Conservation (phyloP, 2,888 invertebrate genomes). For the Stenolophus ochropezus region DNA sequence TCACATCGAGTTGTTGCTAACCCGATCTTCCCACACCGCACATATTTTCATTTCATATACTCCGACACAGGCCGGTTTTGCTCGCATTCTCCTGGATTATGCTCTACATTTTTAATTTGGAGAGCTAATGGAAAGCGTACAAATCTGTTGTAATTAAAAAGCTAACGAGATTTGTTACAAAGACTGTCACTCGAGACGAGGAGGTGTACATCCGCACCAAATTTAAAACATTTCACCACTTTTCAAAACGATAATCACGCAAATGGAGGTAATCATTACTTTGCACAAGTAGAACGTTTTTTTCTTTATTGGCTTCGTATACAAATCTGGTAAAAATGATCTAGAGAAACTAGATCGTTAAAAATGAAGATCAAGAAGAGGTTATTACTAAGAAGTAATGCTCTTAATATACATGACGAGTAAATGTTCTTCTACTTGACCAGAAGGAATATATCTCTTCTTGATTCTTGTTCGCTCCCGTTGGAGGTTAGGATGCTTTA, state of each 20-base stretch:
- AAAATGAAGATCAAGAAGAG: too few relatives aligned
- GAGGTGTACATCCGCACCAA: background rate
- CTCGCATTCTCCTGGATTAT: background rate
- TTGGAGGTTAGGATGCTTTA: too few relatives aligned
- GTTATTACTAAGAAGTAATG: too few relatives aligned
- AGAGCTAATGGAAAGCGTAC: background rate
- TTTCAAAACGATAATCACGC: background rate
- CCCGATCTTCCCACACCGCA: background rate
- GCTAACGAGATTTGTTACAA: constrained; percentile 2
- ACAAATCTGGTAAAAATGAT: too few relatives aligned
- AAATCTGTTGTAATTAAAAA: constrained; percentile 22
- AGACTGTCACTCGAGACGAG: background rate
- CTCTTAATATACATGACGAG: too few relatives aligned
- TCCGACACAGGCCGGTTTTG: background rate
- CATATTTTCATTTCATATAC: constrained; percentile 17
- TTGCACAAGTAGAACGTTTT: background rate
- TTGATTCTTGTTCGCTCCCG: too few relatives aligned
- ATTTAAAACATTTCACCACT: background rate
- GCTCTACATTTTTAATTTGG: constrained; percentile 5
- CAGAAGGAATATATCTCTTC: too few relatives aligned
- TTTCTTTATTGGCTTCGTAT: too few relatives aligned
- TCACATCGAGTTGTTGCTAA: constrained; percentile 24
- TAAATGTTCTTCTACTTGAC: too few relatives aligned
- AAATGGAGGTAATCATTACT: background rate
- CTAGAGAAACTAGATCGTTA: too few relatives aligned